Base-by-base conservation (phyloP, 1,140 invertebrate genomes). In the Drosophila suzukii region DNA sequence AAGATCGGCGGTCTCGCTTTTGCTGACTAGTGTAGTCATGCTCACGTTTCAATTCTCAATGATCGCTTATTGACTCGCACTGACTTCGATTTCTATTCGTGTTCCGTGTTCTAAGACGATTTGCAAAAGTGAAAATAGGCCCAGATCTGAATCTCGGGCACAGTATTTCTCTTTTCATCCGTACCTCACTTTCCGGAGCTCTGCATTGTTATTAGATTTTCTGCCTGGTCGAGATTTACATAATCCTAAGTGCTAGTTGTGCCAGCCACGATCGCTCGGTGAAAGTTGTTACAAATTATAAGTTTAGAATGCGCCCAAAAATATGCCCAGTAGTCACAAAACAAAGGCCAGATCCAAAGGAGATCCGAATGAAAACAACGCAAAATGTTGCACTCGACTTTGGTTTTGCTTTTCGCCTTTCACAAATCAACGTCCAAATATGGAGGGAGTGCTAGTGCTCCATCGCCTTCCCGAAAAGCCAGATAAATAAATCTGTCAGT, bases 271-370 rank as follows among this genome's bases (percentile, higher is more conserved):
- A 72, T 71, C 20, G 66, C 41, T 20, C 55, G 78, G 82, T 82
- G 82, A 85, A 85, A 85, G 82, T 85, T 85, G 62, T 85, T 57
- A 86, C 83, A 85, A 85, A 85, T 85, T 82, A 88, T 75, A 58
- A 88, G 65, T 68, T 81, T 67, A 85, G 82, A 85, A 86, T 75
- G 57, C 60, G 58, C 62, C 58, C 60, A 55, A 51, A 66, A 78
- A 75, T 80, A 81, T 88, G 82, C 83, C 78, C 82, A 85, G 82
- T 85, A 88, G 82, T 76, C 51, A 41, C 46, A 57, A 24, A 49
- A 71, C 53, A n/a, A 70, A 67, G 38, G 20, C 63, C 43, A 34
- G n/a, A 17, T 34, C 49, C 27, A 12, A 1, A 46, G 63, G 10
- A 8, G 41, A 43, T 43, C 51, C 13, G 10, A 32, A 12, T 20